Evolutionary conservation across 2,113 vertebrate genomes (phyloP), one percentile per base, ranked within the genome.

Genomic region (Arothron firmamentum): DNA sequence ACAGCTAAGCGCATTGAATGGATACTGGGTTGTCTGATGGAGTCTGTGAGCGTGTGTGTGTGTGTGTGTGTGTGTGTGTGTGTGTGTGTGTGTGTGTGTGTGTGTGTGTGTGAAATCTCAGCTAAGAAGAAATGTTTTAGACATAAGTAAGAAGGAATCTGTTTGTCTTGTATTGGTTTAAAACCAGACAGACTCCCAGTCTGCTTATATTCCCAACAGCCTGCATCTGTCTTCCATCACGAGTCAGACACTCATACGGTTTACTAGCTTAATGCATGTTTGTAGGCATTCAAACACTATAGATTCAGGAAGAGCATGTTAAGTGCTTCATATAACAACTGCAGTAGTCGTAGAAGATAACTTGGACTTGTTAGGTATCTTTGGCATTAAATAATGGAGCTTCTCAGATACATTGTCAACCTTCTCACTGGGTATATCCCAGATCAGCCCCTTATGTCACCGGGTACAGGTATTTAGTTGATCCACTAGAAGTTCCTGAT

Each of bases 1-100:
- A 80, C 68, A 78, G 79, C 85, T 84, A 83, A 87, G 81, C 70
- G 80, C 75, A 31, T 81, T 81, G 71, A 84, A 83, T 78, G 77
- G 77, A 82, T 67, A 72, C 81, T 21, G 62, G 77, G 63, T 52
- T 56, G 69, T 78, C 59, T 14, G 17, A 34, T 48, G 9, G 56
- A 52, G 48, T 63, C 71, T 69, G 67, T 46, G 50, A 63, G 46
- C 48, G 62, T 61, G 73, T 66, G 65, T 71, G 59, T 52, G 42
- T 52, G 28, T 64, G 62, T 52, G 58, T 53, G 65, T 45, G 21
- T 19, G 21, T 45, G 42, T 52, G 28, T 64, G 62, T 52, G 58
- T 53, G 65, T 45, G 21, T 19, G 21, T 45, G 49, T 60, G 76
- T 74, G 59, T 69, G 67, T 50, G 50, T 63, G 46, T 49, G 67